Evolutionary conservation across 2,888 invertebrate species (phyloP).

Genomic region (Crepidodera aurea): DNA sequence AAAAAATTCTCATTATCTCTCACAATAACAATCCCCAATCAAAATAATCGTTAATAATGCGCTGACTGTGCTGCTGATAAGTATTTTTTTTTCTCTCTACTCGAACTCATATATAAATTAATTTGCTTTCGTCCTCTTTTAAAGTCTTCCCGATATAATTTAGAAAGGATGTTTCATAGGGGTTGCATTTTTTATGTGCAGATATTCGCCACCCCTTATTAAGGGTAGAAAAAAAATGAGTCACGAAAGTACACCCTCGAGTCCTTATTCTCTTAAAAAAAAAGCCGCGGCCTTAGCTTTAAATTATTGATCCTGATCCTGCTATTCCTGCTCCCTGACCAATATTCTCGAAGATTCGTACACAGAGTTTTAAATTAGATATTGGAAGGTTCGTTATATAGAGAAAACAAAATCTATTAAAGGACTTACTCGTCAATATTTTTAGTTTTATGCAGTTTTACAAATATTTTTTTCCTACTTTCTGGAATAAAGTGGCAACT

Average conservation of each 20-base stretch:
- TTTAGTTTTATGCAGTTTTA: too few relatives aligned
- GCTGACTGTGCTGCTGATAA: slow-evolving; percentile 43
- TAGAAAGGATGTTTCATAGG: slow-evolving; percentile 49
- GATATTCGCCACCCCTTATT: slow-evolving; percentile 58
- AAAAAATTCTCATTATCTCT: slow-evolving; percentile 43
- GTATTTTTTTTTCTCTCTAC: slow-evolving; percentile 36
- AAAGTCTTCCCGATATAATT: slow-evolving; percentile 51
- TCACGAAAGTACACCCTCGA: slow-evolving; percentile 58
- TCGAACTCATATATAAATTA: slow-evolving; percentile 48
- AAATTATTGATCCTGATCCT: slow-evolving; percentile 55
- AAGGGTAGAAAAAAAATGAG: slow-evolving; percentile 61
- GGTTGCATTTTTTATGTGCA: slow-evolving; percentile 62
- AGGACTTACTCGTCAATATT: too few relatives aligned
- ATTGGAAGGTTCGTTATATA: not conserved
- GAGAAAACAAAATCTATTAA: not conserved
- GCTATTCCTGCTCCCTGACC: slow-evolving; percentile 36
- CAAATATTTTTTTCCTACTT: too few relatives aligned
- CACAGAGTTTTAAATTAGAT: not conserved
- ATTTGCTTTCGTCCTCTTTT: slow-evolving; percentile 51
- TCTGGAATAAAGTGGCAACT: too few relatives aligned
- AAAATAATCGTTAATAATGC: slow-evolving; percentile 46
- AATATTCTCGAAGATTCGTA: slow-evolving; percentile 23
- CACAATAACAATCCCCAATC: slow-evolving; percentile 46
- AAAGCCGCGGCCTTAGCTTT: slow-evolving; percentile 59
- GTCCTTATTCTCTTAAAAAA: slow-evolving; percentile 56